A percentile compares a stretch with the other conserved stretches of the same genome.
Evolutionary conservation across 2,888 invertebrate species (phyloP).

Genomic region (Xylota sylvarum): DNA sequence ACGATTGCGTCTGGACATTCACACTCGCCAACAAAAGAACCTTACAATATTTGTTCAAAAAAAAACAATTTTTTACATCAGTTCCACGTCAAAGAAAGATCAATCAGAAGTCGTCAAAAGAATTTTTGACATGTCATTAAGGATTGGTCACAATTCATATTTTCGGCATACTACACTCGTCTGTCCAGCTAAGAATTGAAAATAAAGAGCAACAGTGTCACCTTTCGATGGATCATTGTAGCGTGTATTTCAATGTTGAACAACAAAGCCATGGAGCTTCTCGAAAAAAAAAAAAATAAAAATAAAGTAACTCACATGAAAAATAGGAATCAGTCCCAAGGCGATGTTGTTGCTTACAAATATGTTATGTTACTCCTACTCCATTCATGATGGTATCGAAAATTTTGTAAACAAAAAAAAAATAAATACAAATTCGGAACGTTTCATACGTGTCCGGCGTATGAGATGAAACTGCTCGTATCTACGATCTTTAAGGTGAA

Average conservation of each 20-base stretch:
- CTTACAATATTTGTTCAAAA: constrained; percentile 16
- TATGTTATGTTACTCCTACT: constrained; percentile 60
- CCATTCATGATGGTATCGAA: constrained; percentile 73
- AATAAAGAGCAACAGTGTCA: constrained; percentile 66
- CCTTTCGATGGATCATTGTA: constrained; percentile 67
- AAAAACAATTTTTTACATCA: constrained; percentile 58
- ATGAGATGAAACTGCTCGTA: constrained; percentile 66
- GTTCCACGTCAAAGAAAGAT: constrained; percentile 77
- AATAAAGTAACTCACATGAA: constrained; percentile 41
- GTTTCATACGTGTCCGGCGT: constrained; percentile 77
- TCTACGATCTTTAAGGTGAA: constrained; percentile 63
- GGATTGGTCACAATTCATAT: constrained; percentile 77
- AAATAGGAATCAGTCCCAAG: constrained; percentile 67
- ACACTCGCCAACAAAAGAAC: constrained; percentile 69
- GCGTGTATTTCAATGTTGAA: constrained; percentile 55
- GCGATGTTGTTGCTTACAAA: constrained; percentile 48
- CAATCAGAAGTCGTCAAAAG: constrained; percentile 76
- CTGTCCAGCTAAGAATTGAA: constrained; percentile 49
- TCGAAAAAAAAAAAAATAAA: constrained; percentile 26
- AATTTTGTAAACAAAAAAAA: constrained; percentile 38
- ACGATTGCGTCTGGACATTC: constrained; percentile 73
- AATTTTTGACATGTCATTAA: constrained; percentile 77
- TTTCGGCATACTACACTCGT: constrained; percentile 71
- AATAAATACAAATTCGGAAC: constrained; percentile 48
- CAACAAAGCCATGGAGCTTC: constrained; percentile 64